Base-by-base conservation (phyloP, 2,113 vertebrate species). In the Bos javanicus region DNA sequence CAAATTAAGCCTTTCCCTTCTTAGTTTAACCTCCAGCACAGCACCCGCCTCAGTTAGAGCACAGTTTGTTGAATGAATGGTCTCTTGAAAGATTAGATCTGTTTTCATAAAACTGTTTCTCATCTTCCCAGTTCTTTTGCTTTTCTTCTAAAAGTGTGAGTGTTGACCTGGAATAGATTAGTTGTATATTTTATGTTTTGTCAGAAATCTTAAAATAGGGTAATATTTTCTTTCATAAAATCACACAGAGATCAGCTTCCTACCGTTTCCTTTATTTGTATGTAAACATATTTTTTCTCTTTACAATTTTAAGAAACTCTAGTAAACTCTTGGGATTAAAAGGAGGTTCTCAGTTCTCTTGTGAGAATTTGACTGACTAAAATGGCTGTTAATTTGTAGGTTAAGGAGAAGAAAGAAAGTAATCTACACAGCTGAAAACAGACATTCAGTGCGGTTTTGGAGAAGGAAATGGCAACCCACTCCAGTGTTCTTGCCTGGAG, bases 281-380 rank as follows among this genome's bases (percentile, higher is more conserved):
- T 48, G 28, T 96, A 46, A 96, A 74, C 17, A 30, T 93, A 78
- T 80, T 91, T 94, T 71, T 91, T 57, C 62, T 95, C 25, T 67
- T n/a, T 14, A n/a, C 3, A 95, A 88, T 71, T 62, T 81, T 8
- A 81, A 95, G 28, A 33, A 67, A 83, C 86, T 94, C 48, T 76
- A 26, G 21, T 62, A 52, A 19, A 56, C 5, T 89, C 21, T 67
- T 67, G 19, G 4, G 19, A 50, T 54, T 85, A 92, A 67, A 94
- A n/a, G 94, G 15, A 85, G 2, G 7, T 54, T 93, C 92, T 60
- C 10, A 71, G 56, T 74, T 78, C 21, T 95, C 94, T 67, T 90
- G 12, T 80, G 46, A 62, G 21, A 48, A 87, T 88, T 91, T 88
- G n/a, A 92, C 25, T 93, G 46, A 71, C 64, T 94, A 30, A 91